Percentiles rank a stretch among this genome's conserved stretches.
phyloP scores from a whole-genome alignment of 1,140 invertebrate species.

The Tachypleus tridentatus region DNA sequence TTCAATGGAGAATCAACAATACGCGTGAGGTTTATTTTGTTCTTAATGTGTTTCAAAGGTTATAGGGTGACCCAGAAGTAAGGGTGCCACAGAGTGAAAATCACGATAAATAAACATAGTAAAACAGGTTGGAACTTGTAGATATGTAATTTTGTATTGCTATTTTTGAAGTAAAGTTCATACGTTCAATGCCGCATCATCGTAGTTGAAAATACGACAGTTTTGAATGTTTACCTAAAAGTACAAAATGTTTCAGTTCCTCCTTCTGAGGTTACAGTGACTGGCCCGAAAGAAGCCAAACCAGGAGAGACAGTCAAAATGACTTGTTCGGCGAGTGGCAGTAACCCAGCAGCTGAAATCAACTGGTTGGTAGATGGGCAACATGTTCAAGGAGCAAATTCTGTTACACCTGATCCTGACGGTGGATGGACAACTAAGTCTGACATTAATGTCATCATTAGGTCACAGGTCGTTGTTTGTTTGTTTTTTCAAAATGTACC shows the following conservation, averaged over 20 bases:
- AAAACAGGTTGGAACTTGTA: background rate
- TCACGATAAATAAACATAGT: background rate
- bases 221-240: background rate
- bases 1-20: too few relatives aligned
- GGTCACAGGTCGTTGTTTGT: constrained; percentile 22
- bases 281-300: constrained; percentile 65
- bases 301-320: constrained; percentile 66
- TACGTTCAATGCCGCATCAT: background rate
- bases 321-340: constrained; percentile 70
- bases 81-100: background rate
- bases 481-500: too few relatives aligned
- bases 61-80: background rate
- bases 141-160: background rate
- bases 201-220: too few relatives aligned
- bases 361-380: constrained; percentile 69
- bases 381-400: constrained; percentile 19
- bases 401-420: constrained; percentile 31
- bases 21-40: too few relatives aligned
- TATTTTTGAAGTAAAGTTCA: background rate
- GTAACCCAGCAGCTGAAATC: constrained; percentile 80
- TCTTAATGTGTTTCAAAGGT: too few relatives aligned
- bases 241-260: constrained; percentile 51
- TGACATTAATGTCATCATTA: constrained; percentile 64
- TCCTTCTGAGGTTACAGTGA: constrained; percentile 71
- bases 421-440: constrained; percentile 81